These are phyloP conservation scores for Micrastur ruficollis DNA, from an alignment of 2,797 vertebrate species.

Conservation along the genomic window DNA sequence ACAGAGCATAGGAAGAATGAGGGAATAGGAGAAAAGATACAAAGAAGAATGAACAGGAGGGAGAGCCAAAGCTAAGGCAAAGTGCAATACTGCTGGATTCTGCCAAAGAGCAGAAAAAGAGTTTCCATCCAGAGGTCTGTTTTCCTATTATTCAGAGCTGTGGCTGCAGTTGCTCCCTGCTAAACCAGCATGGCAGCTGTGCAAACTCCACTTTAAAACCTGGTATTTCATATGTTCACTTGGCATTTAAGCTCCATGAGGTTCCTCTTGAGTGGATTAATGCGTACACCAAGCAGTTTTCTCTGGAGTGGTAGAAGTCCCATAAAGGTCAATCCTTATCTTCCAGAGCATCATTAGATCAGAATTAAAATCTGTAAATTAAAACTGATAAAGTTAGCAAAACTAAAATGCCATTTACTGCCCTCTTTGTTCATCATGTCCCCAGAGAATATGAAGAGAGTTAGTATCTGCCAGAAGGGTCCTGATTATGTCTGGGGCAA, in stretches of 20 bases:
- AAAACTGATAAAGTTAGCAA: neutral
- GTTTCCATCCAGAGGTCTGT: neutral
- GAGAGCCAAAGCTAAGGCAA: neutral
- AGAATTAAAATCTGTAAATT: conserved; percentile 8
- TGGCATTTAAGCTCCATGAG: conserved; percentile 39
- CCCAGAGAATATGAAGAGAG: neutral
- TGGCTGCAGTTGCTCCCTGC: neutral
- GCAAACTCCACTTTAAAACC: conserved; percentile 28
- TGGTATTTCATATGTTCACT: conserved; percentile 32
- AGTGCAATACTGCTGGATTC: neutral
- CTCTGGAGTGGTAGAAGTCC: neutral
- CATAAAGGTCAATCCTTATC: conserved; percentile 31
- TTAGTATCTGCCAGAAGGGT: neutral
- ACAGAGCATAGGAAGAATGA: neutral
- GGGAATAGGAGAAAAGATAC: neutral
- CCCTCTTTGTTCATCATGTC: neutral
- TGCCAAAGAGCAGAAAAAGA: neutral
- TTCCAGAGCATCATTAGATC: neutral
- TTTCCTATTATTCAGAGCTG: neutral
- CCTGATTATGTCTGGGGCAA: neutral
- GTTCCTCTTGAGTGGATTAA: conserved; percentile 38
- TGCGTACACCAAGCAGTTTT: neutral
- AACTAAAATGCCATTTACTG: neutral
- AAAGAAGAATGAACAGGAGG: neutral
- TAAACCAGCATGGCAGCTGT: conserved; percentile 10